Percentiles rank a stretch among this genome's conserved stretches.
These are phyloP conservation scores for Eubasilissa splendida DNA, from an alignment of 2,888 invertebrate genomes.

Conservation along the genomic window DNA sequence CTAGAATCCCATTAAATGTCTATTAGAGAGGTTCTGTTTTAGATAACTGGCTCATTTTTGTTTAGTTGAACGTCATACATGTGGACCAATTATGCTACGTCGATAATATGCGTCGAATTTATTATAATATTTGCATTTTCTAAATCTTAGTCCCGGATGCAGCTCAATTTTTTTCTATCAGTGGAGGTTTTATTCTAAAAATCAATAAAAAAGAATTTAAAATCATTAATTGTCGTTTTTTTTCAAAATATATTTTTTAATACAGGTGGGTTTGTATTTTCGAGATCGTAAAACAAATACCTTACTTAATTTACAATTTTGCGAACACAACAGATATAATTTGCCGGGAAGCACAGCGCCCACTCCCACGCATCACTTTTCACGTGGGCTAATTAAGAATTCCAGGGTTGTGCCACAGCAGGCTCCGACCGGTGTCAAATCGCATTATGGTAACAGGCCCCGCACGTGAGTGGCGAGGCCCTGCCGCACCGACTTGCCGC, in stretches of 20 bases:
- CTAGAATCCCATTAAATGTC: neutral
- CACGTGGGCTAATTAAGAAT: constrained; percentile 37
- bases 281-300: no score
- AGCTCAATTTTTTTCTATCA: no score
- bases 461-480: constrained; percentile 41
- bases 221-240: neutral
- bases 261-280: neutral
- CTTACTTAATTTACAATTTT: no score
- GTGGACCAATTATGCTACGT: no score
- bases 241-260: neutral
- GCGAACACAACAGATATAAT: neutral
- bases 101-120: no score
- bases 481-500: constrained; percentile 20
- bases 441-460: constrained; percentile 45
- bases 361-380: constrained; percentile 18
- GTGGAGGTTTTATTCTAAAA: no score
- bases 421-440: constrained; percentile 48
- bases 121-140: no score
- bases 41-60: no score
- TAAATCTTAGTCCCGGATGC: no score
- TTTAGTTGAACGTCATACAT: no score
- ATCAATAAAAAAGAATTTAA: neutral
- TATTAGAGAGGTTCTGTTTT: no score
- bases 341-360: neutral
- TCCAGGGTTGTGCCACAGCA: constrained; percentile 15